Conservation (phyloP, 2,888 invertebrate species). For the Phyllotreta cruciferae region DNA sequence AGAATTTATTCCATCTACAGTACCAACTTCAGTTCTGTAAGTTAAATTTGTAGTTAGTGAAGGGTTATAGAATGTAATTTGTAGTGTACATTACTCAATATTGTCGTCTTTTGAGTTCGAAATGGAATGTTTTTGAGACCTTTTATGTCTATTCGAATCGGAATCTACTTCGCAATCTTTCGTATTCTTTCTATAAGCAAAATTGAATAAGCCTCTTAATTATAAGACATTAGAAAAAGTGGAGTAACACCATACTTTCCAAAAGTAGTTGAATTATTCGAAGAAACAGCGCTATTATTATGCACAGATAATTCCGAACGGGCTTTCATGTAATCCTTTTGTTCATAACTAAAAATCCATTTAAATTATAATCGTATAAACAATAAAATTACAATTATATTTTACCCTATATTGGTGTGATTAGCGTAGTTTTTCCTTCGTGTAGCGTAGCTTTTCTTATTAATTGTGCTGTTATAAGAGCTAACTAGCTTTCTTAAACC, state of each 20-base stretch:
- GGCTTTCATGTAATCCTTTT: conserved; percentile 18
- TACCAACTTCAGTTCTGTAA: not conserved
- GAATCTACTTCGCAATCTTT: too few relatives aligned
- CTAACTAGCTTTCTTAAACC: conserved; percentile 40
- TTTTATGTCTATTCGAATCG: too few relatives aligned
- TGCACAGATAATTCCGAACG: conserved; percentile 26
- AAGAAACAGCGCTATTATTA: not conserved
- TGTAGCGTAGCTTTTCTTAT: conserved; percentile 17
- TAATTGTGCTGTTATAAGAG: conserved; percentile 32
- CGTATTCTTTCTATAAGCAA: too few relatives aligned
- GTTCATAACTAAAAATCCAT: conserved; percentile 19
- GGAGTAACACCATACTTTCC: too few relatives aligned
- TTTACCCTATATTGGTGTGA: conserved; percentile 29
- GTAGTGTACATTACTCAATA: not conserved
- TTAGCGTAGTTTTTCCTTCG: conserved; percentile 10
- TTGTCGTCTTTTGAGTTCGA: too few relatives aligned
- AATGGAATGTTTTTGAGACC: too few relatives aligned
- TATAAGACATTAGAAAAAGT: too few relatives aligned
- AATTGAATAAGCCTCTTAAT: too few relatives aligned
- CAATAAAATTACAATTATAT: not conserved
- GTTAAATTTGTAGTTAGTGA: not conserved
- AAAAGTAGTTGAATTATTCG: not conserved
- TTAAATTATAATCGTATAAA: not conserved
- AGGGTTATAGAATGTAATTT: not conserved
- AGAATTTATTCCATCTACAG: not conserved